Base-by-base conservation (phyloP, 2,113 vertebrate genomes). In the Mustela lutreola region DNA sequence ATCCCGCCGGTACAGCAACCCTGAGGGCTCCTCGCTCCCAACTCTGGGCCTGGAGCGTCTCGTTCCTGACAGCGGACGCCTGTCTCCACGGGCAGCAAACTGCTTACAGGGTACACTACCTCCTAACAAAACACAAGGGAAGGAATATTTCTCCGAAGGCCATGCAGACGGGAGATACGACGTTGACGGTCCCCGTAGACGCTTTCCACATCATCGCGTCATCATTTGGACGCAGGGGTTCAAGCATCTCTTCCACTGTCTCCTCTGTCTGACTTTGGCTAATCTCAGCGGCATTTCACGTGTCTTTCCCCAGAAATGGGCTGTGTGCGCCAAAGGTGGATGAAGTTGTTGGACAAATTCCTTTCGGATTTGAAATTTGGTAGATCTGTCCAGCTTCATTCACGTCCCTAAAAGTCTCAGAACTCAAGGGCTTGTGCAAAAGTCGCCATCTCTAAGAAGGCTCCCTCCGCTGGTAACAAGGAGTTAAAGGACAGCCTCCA, bases 1-100 rank as follows among this genome's bases (percentile, higher is more conserved):
- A 1, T 53, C 36, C 28, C 53, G 7, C 16, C 15, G 50, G 18
- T 2, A 4, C 0, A 2, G 56, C 7, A 18, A 1, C 9, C 12
- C 24, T 88, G 1, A 3, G 11, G 7, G 11, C 28, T 36, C 4
- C 7, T 0, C 1, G 78, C 22, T 4, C 42, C 24, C 50, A 33
- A 26, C 9, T n/a, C 4, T 1, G 21, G n/a, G 42, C 21, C 50
- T 6, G 8, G 2, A 33, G 50, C 2, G 4, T 15, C 11, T 33
- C 16, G 4, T 7, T 82, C 24, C 63, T 2, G 5, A 19, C 1
- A 19, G 8, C 4, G 2, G 56, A 36, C 4, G 18, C 26, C 31
- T 15, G 11, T 45, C 39, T 73, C 36, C 6, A 31, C 22, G 42
- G 28, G 63, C 5, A 81, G 14, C 62, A 11, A 5, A 7, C 33